Evolutionary conservation across 2,888 invertebrate species (phyloP), one percentile per base, ranked within the genome.

Genomic region (Idaea biselata): DNA sequence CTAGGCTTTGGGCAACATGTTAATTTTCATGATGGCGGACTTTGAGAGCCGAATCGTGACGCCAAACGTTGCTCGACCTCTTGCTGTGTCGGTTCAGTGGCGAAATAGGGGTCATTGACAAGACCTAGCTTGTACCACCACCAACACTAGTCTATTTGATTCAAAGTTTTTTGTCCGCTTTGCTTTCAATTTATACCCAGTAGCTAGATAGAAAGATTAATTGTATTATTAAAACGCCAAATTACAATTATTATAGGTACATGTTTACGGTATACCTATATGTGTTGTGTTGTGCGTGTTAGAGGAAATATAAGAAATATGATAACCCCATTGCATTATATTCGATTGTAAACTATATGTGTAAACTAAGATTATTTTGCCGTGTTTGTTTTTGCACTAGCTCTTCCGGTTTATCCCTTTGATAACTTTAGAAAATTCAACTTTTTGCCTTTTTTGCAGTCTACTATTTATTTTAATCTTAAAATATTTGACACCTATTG

Each of bases 41-140:
- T 69, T 58, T 67, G 61, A 44, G 55, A 54, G 59, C 58, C 3
- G 59, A 63, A 57, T 64, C 64, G 80, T 84, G 83, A 83, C 82
- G 85, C 83, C 84, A 84, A 82, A 82, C 83, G 80, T 44, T 1
- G 44, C 14, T 75, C 82, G 85, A 84, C 84, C 85, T 84, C 82
- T 82, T 78, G 75, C 74, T 76, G 81, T 79, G 84, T 81, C 82
- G 84, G 80, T 79, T 80, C 77, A 77, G 80, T 86, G 86, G 86
- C 88, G 79, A 88, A 91, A 90, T 89, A 89, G 88, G 85, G 91
- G 91, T 91, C 91, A 91, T 88, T 90, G 91, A 91, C 91, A 91
- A 90, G 83, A 86, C 86, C 86, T 87, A 85, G 85, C 84, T 79
- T 79, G 79, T 78, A 79, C 74, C 78, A 81, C 77, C 81, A 80